Base-by-base conservation (phyloP, 2,888 invertebrate species). In the Rhagonycha lutea region DNA sequence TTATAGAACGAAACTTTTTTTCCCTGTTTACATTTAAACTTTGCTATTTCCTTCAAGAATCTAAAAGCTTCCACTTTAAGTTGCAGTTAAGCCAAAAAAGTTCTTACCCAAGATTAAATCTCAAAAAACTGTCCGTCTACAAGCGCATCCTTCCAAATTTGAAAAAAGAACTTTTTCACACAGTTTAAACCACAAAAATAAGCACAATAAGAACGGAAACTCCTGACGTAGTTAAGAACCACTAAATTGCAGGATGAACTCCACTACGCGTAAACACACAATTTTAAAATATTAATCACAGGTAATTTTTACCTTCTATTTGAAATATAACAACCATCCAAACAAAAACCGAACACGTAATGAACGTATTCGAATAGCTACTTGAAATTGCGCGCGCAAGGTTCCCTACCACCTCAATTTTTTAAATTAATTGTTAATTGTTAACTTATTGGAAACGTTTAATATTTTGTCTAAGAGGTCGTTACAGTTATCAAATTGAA, bases 321-420 rank as follows among this genome's bases (percentile, higher is more conserved):
- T 47, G 47, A 47, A 47, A 47, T 47, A 47, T n/a, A 47, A 61
- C 68, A 61, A 71, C 67, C 60, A 32, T 26, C 23, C 47, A 69
- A 63, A 61, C 63, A 69, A 69, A 60, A 69, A 65, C 29, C 65
- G 29, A 63, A 32, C 47, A 32, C 63, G 32, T 18, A 73, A 69
- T 63, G 23, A 69, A 24, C 61, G 69, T 4, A 23, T 23, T 24
- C 26, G 18, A 23, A 24, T 28, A n/a, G 26, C 12, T 23, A 26
- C 65, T 73, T 73, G 70, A 47, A 75, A 70, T 62, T 73, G 76
- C 76, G 76, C 73, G 76, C 76, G 76, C 76, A 70, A 68, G 60
- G 61, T 29, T 26, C 76, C 70, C 73, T 68, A 70, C 76, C 61
- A 28, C 68, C n/a, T 10, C 61, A 67, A 61, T 73, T 69, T 68